Base-by-base conservation (phyloP, 2,797 vertebrate genomes). In the Vireo griseus region DNA sequence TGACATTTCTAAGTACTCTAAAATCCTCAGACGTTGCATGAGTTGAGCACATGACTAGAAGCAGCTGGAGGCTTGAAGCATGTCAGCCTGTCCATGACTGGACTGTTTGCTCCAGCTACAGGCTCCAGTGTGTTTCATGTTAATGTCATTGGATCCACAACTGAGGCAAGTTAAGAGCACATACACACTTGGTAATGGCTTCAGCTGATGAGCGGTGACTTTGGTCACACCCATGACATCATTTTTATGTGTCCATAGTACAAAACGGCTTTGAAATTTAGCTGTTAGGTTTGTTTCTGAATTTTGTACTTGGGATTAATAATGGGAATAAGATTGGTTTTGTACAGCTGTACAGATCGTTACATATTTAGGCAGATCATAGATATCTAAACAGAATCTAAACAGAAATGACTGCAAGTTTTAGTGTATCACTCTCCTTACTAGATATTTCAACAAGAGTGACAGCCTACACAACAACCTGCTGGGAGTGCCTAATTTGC, bases 61-160 rank as follows among this genome's bases (percentile, higher is more conserved):
- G 1, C 76, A 81, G 74, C 47, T 75, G 58, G 66, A 72, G 48
- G 55, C 42, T 54, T 22, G 42, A 61, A 57, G 42, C 54, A n/a
- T 33, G 6, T 47, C 31, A 68, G 12, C 1, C 0, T 54, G n/a
- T 71, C 6, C 2, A 7, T 13, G 86, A 24, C 42, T 81, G 31
- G 55, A 24, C 22, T 51, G 45, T 57, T 80, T 57, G 51, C 13
- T 69, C 57, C 16, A 16, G 59, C 59, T 37, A 21, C 31, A 18
- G 29, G 40, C 39, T 50, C 24, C 72, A 35, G 21, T 6, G 16
- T 39, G 42, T 57, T 77, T 42, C 39, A 6, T 4, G 26, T 18
- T n/a, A 18, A 18, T 18, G 13, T 25, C 72, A 19, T 51, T 66
- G 57, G 15, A 35, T 20, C 35, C 39, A 13, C 47, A 25, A 1